Base-by-base conservation (phyloP, 2,888 invertebrate genomes). In the Bellardia bayeri region DNA sequence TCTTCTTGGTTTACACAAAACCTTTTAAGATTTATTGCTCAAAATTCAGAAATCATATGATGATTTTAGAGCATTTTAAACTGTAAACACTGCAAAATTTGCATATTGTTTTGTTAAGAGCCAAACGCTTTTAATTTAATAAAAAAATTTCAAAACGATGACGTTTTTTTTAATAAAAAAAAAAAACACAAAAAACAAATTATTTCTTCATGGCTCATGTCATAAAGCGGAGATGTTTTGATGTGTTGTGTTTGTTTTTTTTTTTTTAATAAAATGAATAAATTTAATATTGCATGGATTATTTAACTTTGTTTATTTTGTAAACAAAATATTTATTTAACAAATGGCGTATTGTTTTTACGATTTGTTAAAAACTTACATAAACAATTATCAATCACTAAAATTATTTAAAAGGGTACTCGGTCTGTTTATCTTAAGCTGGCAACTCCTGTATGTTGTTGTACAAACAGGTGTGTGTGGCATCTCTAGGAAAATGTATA, bases 1-100 rank as follows among this genome's bases (percentile, higher is more conserved):
- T 56, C 66, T 30, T 16, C 8, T 3, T 5, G 6, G 6, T 3
- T 61, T 30, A 56, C 72, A 72, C 37, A 56, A 23, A 42, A 14
- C 14, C 14, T 23, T 56, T 7, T 58, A 23, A 45, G 2, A 45
- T 66, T 64, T 7, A 45, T 45, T 45, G 45, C 14, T 49, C 37
- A 42, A 64, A 40, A 23, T 74, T 49, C 1, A 61, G 45, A 74
- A 63, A 6, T 33, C 42, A 64, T 64, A 42, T 63, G n/a, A 6
- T 58, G n/a, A 40, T 78, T 56, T 69, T 56, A 42, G 42, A 37
- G 30, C 33, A 16, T 54, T 33, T 80, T 80, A 30, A 75, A 84
- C 66, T 8, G 63, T 64, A n/a, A 68, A 54, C 69, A 75, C 80
- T 80, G 69, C 54, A 80, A 37, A 85, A 85, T 85, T 85, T 71